Percentiles rank a stretch among this genome's conserved stretches.
phyloP scores from a whole-genome alignment of 2,888 invertebrate species.

The Polyommatus icarus region DNA sequence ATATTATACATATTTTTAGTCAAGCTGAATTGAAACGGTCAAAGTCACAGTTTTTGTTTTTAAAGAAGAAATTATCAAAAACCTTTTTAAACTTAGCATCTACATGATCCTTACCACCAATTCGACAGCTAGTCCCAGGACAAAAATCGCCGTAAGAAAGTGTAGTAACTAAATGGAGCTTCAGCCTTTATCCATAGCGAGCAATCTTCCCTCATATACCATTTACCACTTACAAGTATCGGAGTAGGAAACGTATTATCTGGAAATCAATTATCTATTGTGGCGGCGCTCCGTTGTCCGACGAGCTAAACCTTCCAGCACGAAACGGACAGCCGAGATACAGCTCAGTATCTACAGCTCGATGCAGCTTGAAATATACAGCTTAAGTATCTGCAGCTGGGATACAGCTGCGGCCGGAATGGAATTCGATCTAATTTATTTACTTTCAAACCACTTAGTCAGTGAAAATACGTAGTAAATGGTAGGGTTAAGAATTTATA shows the following conservation, averaged over 20 bases:
- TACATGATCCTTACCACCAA: too few species aligned
- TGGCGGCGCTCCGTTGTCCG: neutral
- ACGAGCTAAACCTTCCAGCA: neutral
- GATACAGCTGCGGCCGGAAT: slow-evolving; percentile 10
- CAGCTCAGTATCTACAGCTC: slow-evolving; percentile 12
- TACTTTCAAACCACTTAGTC: neutral
- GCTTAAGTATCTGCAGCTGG: slow-evolving; percentile 12
- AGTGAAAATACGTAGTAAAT: neutral
- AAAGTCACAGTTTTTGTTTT: too few species aligned
- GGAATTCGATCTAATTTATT: slow-evolving; percentile 8
- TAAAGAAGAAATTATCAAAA: too few species aligned
- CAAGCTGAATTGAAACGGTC: too few species aligned
- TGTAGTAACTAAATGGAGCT: too few species aligned
- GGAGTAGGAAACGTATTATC: neutral
- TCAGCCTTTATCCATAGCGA: too few species aligned
- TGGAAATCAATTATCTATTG: slow-evolving; percentile 12
- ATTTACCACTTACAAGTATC: neutral
- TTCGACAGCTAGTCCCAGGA: too few species aligned
- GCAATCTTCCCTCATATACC: neutral
- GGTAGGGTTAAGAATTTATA: too few species aligned
- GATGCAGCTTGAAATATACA: slow-evolving; percentile 20
- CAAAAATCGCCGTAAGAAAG: too few species aligned
- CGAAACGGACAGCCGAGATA: slow-evolving; percentile 12
- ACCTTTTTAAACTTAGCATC: too few species aligned
- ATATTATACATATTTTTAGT: too few species aligned